phyloP scores from a whole-genome alignment of 2,113 vertebrate species.

The Ptilonorhynchus violaceus region DNA sequence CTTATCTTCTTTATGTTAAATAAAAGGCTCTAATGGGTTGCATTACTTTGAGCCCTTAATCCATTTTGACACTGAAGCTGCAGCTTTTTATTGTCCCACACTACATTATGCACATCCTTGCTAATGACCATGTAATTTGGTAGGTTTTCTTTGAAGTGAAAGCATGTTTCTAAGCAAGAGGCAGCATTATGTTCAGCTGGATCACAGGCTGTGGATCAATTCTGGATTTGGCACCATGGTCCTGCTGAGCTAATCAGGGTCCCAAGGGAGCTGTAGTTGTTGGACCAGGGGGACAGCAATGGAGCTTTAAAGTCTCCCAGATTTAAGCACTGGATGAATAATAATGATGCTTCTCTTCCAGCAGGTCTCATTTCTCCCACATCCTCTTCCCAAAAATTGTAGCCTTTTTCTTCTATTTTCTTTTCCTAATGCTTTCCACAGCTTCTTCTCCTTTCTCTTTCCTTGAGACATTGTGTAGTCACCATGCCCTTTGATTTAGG shows the following conservation, averaged over 20 bases:
- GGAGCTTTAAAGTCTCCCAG: not conserved
- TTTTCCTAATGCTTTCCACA: not conserved
- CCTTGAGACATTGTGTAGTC: not conserved
- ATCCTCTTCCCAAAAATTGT: not conserved
- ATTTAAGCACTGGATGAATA: not conserved
- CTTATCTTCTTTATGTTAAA: not conserved
- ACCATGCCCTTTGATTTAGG: not conserved
- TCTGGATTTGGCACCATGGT: not conserved
- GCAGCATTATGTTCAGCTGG: not conserved
- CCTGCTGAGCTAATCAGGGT: not conserved
- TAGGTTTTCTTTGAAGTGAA: constrained; percentile 11
- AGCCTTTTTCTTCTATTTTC: not conserved
- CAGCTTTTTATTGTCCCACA: not conserved
- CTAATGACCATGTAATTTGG: not conserved
- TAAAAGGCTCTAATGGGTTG: not conserved
- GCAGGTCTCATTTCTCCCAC: not conserved
- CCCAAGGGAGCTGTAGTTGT: not conserved
- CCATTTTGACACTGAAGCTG: not conserved
- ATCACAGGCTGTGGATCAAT: not conserved
- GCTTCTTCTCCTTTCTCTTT: not conserved
- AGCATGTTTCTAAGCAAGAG: not conserved
- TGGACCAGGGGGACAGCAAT: not conserved
- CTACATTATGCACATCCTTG: not conserved
- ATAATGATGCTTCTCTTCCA: not conserved
- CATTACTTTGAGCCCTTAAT: constrained; percentile 8